These are phyloP conservation scores for Syngnathus typhle DNA, from an alignment of 2,113 vertebrate genomes.

Conservation along the genomic window DNA sequence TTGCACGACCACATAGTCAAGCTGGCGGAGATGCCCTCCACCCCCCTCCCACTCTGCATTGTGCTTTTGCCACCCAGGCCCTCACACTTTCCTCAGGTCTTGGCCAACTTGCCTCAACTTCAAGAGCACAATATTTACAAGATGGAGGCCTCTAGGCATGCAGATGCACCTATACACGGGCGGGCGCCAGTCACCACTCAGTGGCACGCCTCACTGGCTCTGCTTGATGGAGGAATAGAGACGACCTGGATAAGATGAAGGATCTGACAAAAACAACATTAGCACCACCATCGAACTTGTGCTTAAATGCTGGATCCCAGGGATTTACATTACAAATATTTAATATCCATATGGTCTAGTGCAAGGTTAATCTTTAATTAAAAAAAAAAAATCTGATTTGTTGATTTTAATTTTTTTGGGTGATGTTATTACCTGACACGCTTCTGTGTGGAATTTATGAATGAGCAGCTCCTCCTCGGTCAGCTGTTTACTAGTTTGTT, in stretches of 20 bases:
- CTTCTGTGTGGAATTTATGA: slow-evolving; percentile 51
- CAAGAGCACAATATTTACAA: slow-evolving; percentile 62
- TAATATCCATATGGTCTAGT: too few species aligned
- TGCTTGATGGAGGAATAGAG: slow-evolving; percentile 30
- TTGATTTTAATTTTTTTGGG: background rate
- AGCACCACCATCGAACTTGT: slow-evolving; percentile 9
- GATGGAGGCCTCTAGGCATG: slow-evolving; percentile 50
- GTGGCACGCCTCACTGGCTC: slow-evolving; percentile 19
- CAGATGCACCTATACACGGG: slow-evolving; percentile 38
- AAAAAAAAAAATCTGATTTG: too few species aligned
- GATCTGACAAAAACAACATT: slow-evolving; percentile 25
- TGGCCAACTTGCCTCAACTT: slow-evolving; percentile 58
- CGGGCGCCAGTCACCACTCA: slow-evolving; percentile 18
- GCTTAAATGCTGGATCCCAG: background rate
- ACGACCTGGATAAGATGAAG: slow-evolving; percentile 32
- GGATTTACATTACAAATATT: too few species aligned
- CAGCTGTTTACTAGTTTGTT: slow-evolving; percentile 1
- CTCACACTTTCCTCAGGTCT: slow-evolving; percentile 53
- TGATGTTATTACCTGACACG: slow-evolving; percentile 57
- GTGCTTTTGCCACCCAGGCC: slow-evolving; percentile 63
- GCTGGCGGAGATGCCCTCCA: slow-evolving; percentile 64
- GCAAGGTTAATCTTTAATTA: too few species aligned
- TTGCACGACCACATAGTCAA: slow-evolving; percentile 66
- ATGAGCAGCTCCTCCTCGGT: slow-evolving; percentile 54
- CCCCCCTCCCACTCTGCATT: slow-evolving; percentile 36